Base-by-base conservation (phyloP, 2,113 vertebrate genomes). In the Corythoichthys intestinalis region DNA sequence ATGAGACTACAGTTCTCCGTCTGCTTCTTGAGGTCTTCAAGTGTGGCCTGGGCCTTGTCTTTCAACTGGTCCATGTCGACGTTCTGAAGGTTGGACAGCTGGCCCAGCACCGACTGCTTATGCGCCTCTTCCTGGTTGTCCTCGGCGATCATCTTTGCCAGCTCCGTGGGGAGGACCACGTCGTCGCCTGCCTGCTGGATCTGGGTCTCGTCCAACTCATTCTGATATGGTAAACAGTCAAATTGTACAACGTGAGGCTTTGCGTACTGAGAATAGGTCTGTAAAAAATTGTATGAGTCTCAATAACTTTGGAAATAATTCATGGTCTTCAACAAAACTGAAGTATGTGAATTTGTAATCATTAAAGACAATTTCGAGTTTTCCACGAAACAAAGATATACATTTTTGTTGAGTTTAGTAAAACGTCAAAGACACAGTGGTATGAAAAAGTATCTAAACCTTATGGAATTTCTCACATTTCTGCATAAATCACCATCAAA, bases 121-220 rank as follows among this genome's bases (percentile, higher is more conserved):
- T 94, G 93, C 17, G 94, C 86, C 46, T 96, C 96, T 73, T 99
- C 96, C 81, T 97, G 94, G 57, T 94, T 94, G 89, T 98, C 96
- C 77, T 98, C 94, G 2, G 95, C 95, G 0, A 98, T 98, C 96
- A 99, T 99, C 93, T 98, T 97, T 82, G 95, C 96, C 88, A 98
- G 88, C 87, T 98, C 97, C 15, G 93, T 94, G 64, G 96, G 96
- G 74, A 99, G 85, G 70, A 94, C 93, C 85, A 99, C 94, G 0
- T 98, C 96, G 0, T 96, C 94, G 35, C 93, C 93, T 0, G 95
- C 96, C 84, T 95, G 89, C 86, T 99, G 97, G 89, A 99, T 96
- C 92, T 99, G 97, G 72, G 92, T 94, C 76, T 97, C 97, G 0
- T 99, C 97, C 0, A 88, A 62, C 75, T 97, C 96, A 0, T 94